These are phyloP conservation scores for Drosophila lowei DNA, from an alignment of 1,140 invertebrate species.

Conservation along the genomic window DNA sequence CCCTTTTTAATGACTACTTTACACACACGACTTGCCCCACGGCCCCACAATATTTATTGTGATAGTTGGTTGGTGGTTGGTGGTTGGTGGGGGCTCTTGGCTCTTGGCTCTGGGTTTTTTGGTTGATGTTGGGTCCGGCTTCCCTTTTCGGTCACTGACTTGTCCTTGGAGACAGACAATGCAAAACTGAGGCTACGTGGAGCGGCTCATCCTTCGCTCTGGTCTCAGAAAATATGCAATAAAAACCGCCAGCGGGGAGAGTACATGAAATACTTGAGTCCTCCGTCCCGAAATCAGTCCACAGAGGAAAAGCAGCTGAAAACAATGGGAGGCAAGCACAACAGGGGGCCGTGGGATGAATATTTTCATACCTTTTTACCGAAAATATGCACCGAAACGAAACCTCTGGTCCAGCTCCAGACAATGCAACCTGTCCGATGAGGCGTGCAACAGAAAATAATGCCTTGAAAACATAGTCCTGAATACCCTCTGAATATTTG, in stretches of 20 bases:
- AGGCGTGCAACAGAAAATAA: no score
- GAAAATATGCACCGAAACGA: no score
- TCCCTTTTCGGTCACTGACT: conserved; percentile 43
- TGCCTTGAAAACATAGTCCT: no score
- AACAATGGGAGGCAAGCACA: no score
- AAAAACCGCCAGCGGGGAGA: conserved; percentile 26
- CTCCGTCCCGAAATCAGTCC: neutral
- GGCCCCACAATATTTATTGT: conserved; percentile 68
- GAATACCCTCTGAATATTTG: no score
- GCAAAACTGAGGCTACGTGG: conserved; percentile 3
- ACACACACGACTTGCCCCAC: conserved; percentile 75
- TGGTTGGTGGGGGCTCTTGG: neutral
- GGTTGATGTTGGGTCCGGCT: neutral
- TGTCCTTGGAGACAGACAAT: conserved; percentile 9
- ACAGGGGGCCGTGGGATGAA: no score
- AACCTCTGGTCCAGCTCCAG: no score
- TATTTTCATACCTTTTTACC: no score
- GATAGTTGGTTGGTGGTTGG: conserved; percentile 34
- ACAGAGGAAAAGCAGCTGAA: neutral
- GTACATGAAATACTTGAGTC: conserved; percentile 31
- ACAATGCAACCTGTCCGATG: no score
- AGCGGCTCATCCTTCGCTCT: neutral
- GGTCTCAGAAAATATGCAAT: conserved; percentile 39
- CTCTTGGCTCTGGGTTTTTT: conserved; percentile 38
- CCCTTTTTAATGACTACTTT: conserved; percentile 78